Base-by-base conservation (phyloP, 1,140 invertebrate species). In the Chrysomallon squamiferum region DNA sequence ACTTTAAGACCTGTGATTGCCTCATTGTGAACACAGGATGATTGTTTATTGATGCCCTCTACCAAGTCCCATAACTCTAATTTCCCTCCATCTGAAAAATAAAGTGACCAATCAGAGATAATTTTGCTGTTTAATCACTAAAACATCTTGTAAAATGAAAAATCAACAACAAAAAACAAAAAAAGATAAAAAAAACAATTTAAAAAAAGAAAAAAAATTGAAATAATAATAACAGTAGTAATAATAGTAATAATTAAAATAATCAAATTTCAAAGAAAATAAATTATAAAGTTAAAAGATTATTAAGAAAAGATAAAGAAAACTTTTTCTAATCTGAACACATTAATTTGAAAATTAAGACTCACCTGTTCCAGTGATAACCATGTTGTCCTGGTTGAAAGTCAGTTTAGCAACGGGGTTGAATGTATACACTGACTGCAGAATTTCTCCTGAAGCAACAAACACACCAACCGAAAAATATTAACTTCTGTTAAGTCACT, bases 21-120 rank as follows among this genome's bases (percentile, higher is more conserved):
- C 6, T 74, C 79, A 38, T 71, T 68, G 64, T 75, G 70, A 25
- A 62, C 66, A 13, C 33, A 45, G 3, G 68, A 20, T 41, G 80
- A 82, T 13, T 62, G 63, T 11, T 76, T 47, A 30, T 71, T 74
- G 32, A 66, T 62, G 7, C 65, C 69, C 15, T 71, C 60, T 35
- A 52, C 50, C 25, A 74, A 15, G 62, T 79, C 62, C 80, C 80
- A 82, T 43, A 81, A 57, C 54, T 81, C 77, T 29, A 82, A 41
- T 59, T 82, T 82, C 2, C 80, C 80, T 49, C 78, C 78, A 74
- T 74, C 81, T 81, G 70, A 38, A 68, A 60, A 30, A n/a, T 41
- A 50, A 38, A 38, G 15, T 50, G n/a, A 27, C 47, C 25, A 20
- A 27, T 50, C 47, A 50, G 7, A 27, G 6, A 5, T 50, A n/a